Conservation (phyloP, 2,113 vertebrate species). For the Ginglymostoma cirratum region DNA sequence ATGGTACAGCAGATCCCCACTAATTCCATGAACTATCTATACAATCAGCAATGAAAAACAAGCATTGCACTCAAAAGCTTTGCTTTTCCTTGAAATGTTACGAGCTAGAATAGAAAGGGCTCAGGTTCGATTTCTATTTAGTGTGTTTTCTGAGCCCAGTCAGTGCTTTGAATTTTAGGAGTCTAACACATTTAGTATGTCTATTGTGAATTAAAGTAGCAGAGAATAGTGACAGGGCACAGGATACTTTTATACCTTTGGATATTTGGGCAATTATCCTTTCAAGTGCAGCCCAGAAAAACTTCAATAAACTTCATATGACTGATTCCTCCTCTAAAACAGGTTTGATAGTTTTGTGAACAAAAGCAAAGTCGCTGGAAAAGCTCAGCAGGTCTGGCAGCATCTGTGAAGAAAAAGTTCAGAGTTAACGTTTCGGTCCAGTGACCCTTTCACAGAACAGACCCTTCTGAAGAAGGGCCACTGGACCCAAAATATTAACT, state of each 20-base stretch:
- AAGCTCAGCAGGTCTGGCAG: no score
- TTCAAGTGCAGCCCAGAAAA: background rate
- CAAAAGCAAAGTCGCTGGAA: no score
- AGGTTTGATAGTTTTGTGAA: background rate
- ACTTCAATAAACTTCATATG: background rate
- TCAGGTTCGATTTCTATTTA: background rate
- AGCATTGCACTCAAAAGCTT: background rate
- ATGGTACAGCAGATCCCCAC: constrained; percentile 11
- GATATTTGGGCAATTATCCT: background rate
- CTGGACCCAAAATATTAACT: no score
- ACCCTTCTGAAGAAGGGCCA: no score
- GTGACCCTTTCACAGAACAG: no score
- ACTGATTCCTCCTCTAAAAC: background rate
- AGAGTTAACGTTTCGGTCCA: no score
- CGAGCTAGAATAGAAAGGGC: background rate
- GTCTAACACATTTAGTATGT: background rate
- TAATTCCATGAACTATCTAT: background rate
- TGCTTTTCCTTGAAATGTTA: background rate
- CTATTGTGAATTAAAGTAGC: background rate
- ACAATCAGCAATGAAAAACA: constrained; percentile 11
- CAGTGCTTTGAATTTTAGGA: background rate
- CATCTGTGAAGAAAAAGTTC: no score
- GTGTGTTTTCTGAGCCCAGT: background rate
- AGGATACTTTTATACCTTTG: background rate
- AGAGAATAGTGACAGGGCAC: background rate